Evolutionary conservation across 2,797 vertebrate genomes (phyloP).

Genomic region (Saxicola maurus): DNA sequence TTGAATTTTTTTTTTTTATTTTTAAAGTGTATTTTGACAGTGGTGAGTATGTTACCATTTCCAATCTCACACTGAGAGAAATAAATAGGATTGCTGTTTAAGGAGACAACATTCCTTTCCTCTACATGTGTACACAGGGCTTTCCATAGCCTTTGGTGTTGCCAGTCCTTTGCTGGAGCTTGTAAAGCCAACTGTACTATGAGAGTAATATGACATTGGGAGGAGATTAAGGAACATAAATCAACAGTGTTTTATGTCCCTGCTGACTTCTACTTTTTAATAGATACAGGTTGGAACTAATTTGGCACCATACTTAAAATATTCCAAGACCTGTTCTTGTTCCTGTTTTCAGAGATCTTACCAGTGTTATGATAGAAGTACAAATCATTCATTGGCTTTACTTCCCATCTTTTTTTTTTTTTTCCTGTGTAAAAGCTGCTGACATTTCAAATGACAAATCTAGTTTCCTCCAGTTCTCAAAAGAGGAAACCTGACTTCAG

Average conservation of each 20-base stretch:
- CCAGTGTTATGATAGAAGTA: not conserved
- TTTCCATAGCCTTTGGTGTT: not conserved
- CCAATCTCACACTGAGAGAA: not conserved
- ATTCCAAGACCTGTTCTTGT: not conserved
- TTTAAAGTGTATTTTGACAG: not conserved
- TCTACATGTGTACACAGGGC: not conserved
- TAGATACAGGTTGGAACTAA: not conserved
- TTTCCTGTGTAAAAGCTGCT: not conserved
- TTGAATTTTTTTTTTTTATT: not conserved
- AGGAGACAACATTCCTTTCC: not conserved
- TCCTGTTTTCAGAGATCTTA: slow-evolving; percentile 16
- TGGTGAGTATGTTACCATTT: not conserved
- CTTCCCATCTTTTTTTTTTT: not conserved
- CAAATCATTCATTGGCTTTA: not conserved
- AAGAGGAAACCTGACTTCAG: slow-evolving; percentile 35
- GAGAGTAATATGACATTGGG: not conserved
- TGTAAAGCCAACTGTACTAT: not conserved
- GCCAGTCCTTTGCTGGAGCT: not conserved
- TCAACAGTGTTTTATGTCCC: not conserved
- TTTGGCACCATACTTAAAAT: not conserved
- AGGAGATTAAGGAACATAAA: not conserved
- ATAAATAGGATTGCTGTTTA: not conserved
- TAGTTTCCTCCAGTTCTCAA: slow-evolving; percentile 17
- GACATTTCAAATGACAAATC: slow-evolving; percentile 36
- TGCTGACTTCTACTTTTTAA: not conserved